These are phyloP conservation scores for Vespertilio murinus DNA, from an alignment of 2,797 vertebrate species.

Conservation along the genomic window DNA sequence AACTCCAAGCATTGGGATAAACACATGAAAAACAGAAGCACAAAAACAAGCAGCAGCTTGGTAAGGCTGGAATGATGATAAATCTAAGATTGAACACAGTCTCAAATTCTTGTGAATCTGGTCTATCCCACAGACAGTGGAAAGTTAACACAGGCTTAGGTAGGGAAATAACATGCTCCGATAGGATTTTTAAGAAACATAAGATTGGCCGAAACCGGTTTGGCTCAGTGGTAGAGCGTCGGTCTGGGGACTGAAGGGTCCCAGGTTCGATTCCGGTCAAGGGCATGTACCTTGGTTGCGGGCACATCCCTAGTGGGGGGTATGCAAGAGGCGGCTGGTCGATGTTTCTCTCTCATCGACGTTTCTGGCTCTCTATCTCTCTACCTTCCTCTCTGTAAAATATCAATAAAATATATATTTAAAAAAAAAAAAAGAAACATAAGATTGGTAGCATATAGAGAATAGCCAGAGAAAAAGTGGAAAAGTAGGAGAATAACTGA, in stretches of 20 bases:
- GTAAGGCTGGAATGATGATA: neutral
- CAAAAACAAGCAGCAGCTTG: conserved; percentile 9
- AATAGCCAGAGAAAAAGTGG: neutral
- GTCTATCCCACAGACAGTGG: neutral
- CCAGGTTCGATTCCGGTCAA: too few relatives aligned
- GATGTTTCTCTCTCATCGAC: too few relatives aligned
- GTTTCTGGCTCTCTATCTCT: too few relatives aligned
- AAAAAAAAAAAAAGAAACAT: too few relatives aligned
- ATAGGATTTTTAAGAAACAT: neutral
- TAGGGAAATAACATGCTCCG: neutral
- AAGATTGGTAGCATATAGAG: neutral
- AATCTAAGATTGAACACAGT: neutral
- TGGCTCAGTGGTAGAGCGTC: too few relatives aligned
- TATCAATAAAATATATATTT: too few relatives aligned
- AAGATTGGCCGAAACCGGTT: too few relatives aligned
- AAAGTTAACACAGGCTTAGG: neutral
- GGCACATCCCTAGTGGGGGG: too few relatives aligned
- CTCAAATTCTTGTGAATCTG: neutral
- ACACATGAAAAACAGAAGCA: conserved; percentile 36
- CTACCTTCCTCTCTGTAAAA: too few relatives aligned
- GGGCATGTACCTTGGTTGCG: too few relatives aligned
- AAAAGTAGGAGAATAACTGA: neutral
- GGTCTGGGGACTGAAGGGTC: too few relatives aligned
- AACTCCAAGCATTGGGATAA: conserved; percentile 44
- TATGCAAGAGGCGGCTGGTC: too few relatives aligned